phyloP scores from a whole-genome alignment of 2,888 invertebrate genomes.

The Nephrotoma appendiculata region DNA sequence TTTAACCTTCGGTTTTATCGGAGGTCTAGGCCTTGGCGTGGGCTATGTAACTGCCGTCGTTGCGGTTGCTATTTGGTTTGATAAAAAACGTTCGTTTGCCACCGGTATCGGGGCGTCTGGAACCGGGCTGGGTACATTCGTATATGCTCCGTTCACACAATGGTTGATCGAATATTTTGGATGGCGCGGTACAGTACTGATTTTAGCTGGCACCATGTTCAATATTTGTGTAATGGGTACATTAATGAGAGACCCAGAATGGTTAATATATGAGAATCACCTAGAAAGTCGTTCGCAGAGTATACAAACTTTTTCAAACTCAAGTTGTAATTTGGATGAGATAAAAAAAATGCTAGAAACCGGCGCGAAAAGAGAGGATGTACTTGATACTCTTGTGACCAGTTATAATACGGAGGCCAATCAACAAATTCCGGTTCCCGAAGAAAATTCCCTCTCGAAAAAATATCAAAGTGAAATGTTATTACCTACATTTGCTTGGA shows the following conservation, averaged over 20 bases:
- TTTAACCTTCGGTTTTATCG: slow-evolving; percentile 71
- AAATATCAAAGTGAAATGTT: slow-evolving; percentile 30
- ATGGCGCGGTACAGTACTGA: slow-evolving; percentile 71
- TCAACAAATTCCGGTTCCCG: slow-evolving; percentile 28
- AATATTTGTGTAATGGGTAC: slow-evolving; percentile 76
- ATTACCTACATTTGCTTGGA: slow-evolving; percentile 23
- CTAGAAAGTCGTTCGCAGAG: slow-evolving; percentile 32
- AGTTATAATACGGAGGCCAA: slow-evolving; percentile 33
- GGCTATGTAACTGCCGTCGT: slow-evolving; percentile 85
- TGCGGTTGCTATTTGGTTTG: slow-evolving; percentile 86
- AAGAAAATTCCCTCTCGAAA: slow-evolving; percentile 21
- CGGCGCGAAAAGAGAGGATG: slow-evolving; percentile 36
- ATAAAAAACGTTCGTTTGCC: slow-evolving; percentile 71
- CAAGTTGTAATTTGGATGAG: slow-evolving; percentile 32
- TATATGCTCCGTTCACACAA: slow-evolving; percentile 75
- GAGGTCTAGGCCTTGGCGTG: slow-evolving; percentile 69
- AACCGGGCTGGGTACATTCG: slow-evolving; percentile 76
- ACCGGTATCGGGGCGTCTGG: slow-evolving; percentile 80
- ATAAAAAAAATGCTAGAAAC: slow-evolving; percentile 54
- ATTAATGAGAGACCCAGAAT: slow-evolving; percentile 78
- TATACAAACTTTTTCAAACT: slow-evolving; percentile 32
- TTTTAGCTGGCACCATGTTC: slow-evolving; percentile 70
- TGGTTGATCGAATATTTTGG: slow-evolving; percentile 61
- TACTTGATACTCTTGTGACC: slow-evolving; percentile 29
- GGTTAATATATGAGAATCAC: slow-evolving; percentile 38